A percentile compares a stretch with the other conserved stretches of the same genome.
These are phyloP conservation scores for Hydropsyche tenuis DNA, from an alignment of 1,140 invertebrate genomes.

Conservation along the genomic window DNA sequence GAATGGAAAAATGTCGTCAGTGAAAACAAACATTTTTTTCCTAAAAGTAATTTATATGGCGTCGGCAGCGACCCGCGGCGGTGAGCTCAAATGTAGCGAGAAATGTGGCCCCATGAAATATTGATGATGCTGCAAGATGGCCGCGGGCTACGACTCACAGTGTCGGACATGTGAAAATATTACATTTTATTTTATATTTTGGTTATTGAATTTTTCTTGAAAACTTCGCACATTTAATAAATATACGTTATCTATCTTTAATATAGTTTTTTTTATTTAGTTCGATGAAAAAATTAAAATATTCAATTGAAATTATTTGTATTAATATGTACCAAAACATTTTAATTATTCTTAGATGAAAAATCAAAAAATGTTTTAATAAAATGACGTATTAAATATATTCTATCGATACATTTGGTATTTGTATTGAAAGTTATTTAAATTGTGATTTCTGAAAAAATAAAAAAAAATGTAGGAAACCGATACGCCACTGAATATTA, in stretches of 20 bases:
- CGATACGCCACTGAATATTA: slow-evolving; percentile 30
- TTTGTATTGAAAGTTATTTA: too few species aligned
- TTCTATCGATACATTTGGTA: too few species aligned
- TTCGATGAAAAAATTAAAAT: too few species aligned
- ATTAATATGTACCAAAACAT: too few species aligned
- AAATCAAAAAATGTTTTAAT: too few species aligned
- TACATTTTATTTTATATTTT: slow-evolving; percentile 10
- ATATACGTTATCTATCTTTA: too few species aligned
- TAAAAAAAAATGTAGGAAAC: background rate
- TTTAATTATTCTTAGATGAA: too few species aligned
- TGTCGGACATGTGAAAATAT: slow-evolving; percentile 12
- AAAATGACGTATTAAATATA: too few species aligned
- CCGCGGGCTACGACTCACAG: slow-evolving; percentile 10
- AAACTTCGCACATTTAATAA: background rate
- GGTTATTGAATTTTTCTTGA: background rate
- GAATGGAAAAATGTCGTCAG: slow-evolving; percentile 27
- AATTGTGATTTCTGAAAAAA: background rate
- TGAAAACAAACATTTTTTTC: slow-evolving; percentile 49
- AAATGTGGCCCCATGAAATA: slow-evolving; percentile 48
- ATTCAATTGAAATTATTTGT: too few species aligned
- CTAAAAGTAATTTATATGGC: slow-evolving; percentile 47
- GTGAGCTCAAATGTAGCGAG: slow-evolving; percentile 47
- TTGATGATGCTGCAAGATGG: slow-evolving; percentile 44
- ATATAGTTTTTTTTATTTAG: too few species aligned
- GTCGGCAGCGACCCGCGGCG: slow-evolving; percentile 43